Base-by-base conservation (phyloP, 2,888 invertebrate genomes). In the Stegana nigrithorax region DNA sequence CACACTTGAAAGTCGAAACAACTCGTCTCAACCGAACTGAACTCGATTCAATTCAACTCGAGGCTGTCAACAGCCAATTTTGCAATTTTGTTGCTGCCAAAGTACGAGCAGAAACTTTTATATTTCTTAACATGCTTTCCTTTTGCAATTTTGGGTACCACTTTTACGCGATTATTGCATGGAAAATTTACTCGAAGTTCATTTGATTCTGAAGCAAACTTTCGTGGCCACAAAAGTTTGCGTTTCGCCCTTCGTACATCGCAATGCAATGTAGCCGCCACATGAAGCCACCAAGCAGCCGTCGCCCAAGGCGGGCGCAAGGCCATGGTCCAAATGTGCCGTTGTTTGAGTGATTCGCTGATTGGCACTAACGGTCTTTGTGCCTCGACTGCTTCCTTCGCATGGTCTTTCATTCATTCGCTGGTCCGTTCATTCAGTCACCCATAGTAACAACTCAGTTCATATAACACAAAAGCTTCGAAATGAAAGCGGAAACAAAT, bases 11-110 rank as follows among this genome's bases (percentile, higher is more conserved):
- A 36, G 77, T 75, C 75, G 67, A 70, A 78, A 73, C 71, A 62
- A 77, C 45, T 10, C 21, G 23, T 19, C 32, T 53, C 26, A 32
- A 53, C 32, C 32, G 53, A 53, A 19, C 32, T 21, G 32, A 29
- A 14, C 53, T 36, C 19, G 19, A 53, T 21, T 32, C 32, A 10
- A 56, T 42, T 56, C 25, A 39, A 56, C 65, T 69, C 62, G 64
- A 62, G 56, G 66, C 80, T 78, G 80, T 80, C 76, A 76, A 76
- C 80, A 78, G 80, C 69, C 80, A 76, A 76, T 76, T 80, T 72
- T 45, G 65, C 55, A 66, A 66, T 63, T 69, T 68, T 27, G 70
- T 63, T 63, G 53, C 61, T 59, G 58, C 53, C 17, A 50, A 64
- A 61, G 57, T 51, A 17, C 27, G 26, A 17, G 6, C 27, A 17